Conservation (phyloP, 2,113 vertebrate genomes). For the Caretta caretta region DNA sequence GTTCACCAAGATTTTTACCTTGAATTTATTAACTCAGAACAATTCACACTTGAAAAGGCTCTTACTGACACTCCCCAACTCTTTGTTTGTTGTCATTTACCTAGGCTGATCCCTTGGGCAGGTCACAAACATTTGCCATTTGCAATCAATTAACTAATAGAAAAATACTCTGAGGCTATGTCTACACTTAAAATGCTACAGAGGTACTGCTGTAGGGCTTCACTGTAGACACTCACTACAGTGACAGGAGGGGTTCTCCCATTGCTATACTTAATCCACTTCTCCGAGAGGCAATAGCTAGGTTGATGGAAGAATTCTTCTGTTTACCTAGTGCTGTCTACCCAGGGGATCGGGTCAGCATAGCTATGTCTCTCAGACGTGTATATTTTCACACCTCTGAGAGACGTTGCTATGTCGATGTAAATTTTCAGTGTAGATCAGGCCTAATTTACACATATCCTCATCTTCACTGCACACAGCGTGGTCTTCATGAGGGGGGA, state of each 20-base stretch:
- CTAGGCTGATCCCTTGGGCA: neutral
- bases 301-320: neutral
- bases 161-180: neutral
- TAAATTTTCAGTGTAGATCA: neutral
- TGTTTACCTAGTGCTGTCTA: neutral
- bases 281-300: neutral
- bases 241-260: neutral
- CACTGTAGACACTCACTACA: neutral
- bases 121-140: neutral
- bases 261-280: neutral
- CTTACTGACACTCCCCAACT: neutral
- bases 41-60: neutral
- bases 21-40: neutral
- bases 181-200: neutral
- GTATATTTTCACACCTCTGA: too few relatives aligned
- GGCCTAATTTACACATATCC: neutral
- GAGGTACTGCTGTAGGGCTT: neutral
- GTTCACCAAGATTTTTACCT: neutral
- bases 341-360: neutral
- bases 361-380: neutral
- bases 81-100: neutral
- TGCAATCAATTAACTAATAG: neutral
- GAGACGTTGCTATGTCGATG: neutral
- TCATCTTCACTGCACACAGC: neutral
- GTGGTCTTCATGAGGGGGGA: neutral